These are phyloP conservation scores for Hydrotaea diabolus DNA, from an alignment of 2,888 invertebrate genomes.

Conservation along the genomic window DNA sequence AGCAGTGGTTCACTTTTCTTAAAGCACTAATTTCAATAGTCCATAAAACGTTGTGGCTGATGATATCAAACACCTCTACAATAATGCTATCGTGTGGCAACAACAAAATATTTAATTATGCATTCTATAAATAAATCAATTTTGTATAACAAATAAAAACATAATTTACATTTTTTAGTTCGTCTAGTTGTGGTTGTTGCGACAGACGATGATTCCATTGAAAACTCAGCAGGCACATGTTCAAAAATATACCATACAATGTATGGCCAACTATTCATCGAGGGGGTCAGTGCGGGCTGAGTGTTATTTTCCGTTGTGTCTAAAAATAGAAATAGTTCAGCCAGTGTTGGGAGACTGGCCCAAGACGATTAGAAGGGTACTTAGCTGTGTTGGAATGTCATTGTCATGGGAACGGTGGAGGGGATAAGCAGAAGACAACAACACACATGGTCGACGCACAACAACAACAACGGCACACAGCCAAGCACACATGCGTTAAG, in stretches of 20 bases:
- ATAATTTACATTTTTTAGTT: neutral
- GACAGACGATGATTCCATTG: too few relatives aligned
- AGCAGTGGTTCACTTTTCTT: too few relatives aligned
- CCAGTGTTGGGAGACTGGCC: neutral
- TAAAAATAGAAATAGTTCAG: conserved; percentile 26
- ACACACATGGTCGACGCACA: neutral
- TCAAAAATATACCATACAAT: neutral
- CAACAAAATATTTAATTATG: too few relatives aligned
- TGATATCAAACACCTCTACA: too few relatives aligned
- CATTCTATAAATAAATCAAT: conserved; percentile 16
- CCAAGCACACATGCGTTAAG: too few relatives aligned
- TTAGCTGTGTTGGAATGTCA: neutral
- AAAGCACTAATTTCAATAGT: too few relatives aligned
- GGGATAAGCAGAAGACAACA: neutral
- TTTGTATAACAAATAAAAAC: neutral
- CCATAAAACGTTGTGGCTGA: too few relatives aligned
- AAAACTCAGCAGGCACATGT: too few relatives aligned
- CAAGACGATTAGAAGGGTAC: conserved; percentile 10
- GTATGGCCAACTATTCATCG: neutral
- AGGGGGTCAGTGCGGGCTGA: neutral
- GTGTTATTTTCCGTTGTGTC: neutral
- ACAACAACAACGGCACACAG: neutral
- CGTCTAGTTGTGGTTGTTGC: neutral
- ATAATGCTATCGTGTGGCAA: too few relatives aligned
- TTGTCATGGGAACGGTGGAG: neutral